Evolutionary conservation across 2,797 vertebrate species (phyloP), one percentile per base, ranked within the genome.

Genomic region (Tinamus major): DNA sequence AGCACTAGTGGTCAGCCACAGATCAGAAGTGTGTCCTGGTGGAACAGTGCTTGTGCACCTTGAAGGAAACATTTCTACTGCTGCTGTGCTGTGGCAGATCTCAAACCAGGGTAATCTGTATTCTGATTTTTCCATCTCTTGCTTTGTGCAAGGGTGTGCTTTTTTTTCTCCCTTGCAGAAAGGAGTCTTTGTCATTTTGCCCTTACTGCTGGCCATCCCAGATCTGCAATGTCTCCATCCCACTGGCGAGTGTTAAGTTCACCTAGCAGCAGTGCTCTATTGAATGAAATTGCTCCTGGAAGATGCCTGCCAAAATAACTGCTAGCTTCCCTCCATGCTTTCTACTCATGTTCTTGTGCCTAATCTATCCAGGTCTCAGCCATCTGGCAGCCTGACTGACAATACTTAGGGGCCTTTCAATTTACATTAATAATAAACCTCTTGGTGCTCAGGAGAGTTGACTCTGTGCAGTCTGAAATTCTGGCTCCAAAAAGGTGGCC

Each of bases 241-340:
- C 23, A 6, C 16, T 62, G 61, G 7, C 31, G 69, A 6, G 9
- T 44, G 51, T 84, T 55, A 37, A 35, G 62, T 88, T 83, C 69
- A 63, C 46, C 44, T 44, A 53, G 51, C 12, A 48, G 27, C 19
- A 29, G 44, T 35, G 17, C 70, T 17, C 20, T 83, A 19, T 44
- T 75, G 59, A 76, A 71, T 53, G 14, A 42, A 88, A 75, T 64
- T 13, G 23, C n/a, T 67, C 61, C 48, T 63, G 20, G 39, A 77
- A 70, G 29, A n/a, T 1, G 1, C 17, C 55, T 79, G 44, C 41
- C 46, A 48, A 74, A 85, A 27, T 8, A 63, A 21, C 58, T 78
- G 20, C 21, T 42, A 0, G n/a, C 3, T 20, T 93, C 6, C 37
- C 41, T 92, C 41, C 5, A 0, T 64, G 2, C 53, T 81, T n/a